phyloP scores from a whole-genome alignment of 2,797 vertebrate genomes.

The Scolopax rusticola region DNA sequence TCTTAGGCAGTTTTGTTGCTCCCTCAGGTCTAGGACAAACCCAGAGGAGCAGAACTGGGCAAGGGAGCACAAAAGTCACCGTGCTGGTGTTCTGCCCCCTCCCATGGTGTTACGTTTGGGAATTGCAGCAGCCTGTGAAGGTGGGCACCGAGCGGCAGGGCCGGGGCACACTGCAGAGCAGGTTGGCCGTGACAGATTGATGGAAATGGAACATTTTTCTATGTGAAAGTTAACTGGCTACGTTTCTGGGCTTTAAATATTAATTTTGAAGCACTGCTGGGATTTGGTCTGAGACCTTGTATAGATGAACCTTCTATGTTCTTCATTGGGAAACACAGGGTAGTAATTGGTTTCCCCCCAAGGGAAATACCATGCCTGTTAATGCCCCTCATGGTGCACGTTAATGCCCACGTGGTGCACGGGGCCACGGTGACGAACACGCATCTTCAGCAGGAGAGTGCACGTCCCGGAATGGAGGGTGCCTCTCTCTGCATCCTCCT shows the following conservation, averaged over 20 bases:
- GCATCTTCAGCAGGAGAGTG: background rate
- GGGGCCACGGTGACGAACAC: background rate
- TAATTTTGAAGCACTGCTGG: background rate
- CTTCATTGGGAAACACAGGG: background rate
- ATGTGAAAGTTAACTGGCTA: background rate
- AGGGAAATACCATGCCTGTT: background rate
- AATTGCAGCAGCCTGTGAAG: background rate
- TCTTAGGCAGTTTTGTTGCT: background rate
- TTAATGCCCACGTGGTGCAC: background rate
- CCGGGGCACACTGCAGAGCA: fast-evolving
- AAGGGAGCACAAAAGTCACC: background rate
- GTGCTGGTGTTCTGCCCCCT: background rate
- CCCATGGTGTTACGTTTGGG: background rate
- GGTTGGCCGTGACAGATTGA: background rate
- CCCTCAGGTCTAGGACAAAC: background rate
- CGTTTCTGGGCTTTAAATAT: background rate
- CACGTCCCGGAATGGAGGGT: background rate
- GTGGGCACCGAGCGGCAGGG: fast-evolving
- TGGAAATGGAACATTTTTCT: background rate
- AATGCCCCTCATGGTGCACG: too few species aligned
- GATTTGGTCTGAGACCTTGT: background rate
- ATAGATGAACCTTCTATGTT: background rate
- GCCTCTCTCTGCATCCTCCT: background rate
- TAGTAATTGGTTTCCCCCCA: background rate
- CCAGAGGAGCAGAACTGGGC: background rate